These are phyloP conservation scores for Montipora capricornis DNA, from an alignment of 64 coral and sea anemone genomes.

Conservation along the genomic window DNA sequence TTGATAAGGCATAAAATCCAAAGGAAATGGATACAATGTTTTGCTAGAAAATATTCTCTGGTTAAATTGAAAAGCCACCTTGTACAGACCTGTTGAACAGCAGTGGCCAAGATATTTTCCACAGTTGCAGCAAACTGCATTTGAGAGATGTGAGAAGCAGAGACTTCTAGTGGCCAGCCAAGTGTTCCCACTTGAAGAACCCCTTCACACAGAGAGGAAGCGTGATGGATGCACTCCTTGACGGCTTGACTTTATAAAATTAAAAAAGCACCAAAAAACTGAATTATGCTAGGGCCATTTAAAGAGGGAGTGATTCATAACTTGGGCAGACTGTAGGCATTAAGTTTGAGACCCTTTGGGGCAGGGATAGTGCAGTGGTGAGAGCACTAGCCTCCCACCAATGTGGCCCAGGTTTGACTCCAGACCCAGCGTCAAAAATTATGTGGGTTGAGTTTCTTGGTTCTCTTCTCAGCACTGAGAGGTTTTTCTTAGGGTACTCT, in stretches of 20 bases:
- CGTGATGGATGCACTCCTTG: slow-evolving; percentile 80
- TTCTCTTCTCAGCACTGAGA: too few relatives aligned
- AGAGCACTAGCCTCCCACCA: too few relatives aligned
- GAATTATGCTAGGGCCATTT: not conserved
- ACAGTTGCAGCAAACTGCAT: slow-evolving; percentile 75
- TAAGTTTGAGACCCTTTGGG: too few relatives aligned
- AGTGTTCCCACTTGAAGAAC: slow-evolving; percentile 78
- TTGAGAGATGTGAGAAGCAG: slow-evolving; percentile 62
- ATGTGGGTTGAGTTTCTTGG: too few relatives aligned
- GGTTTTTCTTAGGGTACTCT: too few relatives aligned
- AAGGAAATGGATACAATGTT: not conserved
- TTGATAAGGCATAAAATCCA: not conserved
- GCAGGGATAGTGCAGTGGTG: too few relatives aligned
- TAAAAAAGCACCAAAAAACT: not conserved
- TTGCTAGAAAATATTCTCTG: too few relatives aligned
- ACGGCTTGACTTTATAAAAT: slow-evolving; percentile 78
- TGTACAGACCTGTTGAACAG: slow-evolving; percentile 52
- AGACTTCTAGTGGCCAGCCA: slow-evolving; percentile 78
- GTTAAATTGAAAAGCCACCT: not conserved
- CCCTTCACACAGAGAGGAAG: slow-evolving; percentile 65
- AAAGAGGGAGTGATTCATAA: not conserved
- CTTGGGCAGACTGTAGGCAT: not conserved
- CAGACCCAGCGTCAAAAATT: too few relatives aligned
- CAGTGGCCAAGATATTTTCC: slow-evolving; percentile 62
- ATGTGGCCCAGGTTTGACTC: too few relatives aligned